Conservation (phyloP, 2,797 vertebrate genomes). For the Limnodromus scolopaceus region DNA sequence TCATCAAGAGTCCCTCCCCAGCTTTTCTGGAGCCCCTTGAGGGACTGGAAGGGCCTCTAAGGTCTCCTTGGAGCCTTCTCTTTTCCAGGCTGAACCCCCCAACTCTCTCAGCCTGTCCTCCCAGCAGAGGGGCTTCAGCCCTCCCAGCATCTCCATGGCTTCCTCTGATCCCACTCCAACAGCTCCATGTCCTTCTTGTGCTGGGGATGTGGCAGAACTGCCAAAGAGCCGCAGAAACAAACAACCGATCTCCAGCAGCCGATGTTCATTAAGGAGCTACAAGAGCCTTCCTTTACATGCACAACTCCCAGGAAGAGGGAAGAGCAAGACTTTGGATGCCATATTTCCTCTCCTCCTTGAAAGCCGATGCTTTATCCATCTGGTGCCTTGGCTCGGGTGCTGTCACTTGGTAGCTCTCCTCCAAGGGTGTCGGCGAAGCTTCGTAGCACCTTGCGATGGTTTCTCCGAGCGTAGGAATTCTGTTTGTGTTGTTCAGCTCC, state of each 20-base stretch:
- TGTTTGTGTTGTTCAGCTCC: not conserved
- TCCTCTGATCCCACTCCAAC: no score
- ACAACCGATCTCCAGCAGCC: fast-evolving
- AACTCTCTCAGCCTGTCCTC: no score
- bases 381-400: not conserved
- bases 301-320: not conserved
- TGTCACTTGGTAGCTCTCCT: not conserved
- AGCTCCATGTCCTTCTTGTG: no score
- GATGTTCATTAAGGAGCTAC: not conserved
- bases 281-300: not conserved
- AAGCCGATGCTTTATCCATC: fast-evolving
- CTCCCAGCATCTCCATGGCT: no score
- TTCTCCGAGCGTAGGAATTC: not conserved
- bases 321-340: not conserved
- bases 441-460: not conserved
- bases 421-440: not conserved
- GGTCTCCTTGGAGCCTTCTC: no score
- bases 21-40: no score
- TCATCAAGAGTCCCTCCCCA: no score
- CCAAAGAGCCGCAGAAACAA: not conserved
- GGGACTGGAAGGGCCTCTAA: no score
- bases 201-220: not conserved
- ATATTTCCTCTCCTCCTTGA: not conserved
- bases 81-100: no score
- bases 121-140: no score